These are phyloP conservation scores for Melikaiella ostensackeni DNA, from an alignment of 2,888 invertebrate genomes.

Conservation along the genomic window DNA sequence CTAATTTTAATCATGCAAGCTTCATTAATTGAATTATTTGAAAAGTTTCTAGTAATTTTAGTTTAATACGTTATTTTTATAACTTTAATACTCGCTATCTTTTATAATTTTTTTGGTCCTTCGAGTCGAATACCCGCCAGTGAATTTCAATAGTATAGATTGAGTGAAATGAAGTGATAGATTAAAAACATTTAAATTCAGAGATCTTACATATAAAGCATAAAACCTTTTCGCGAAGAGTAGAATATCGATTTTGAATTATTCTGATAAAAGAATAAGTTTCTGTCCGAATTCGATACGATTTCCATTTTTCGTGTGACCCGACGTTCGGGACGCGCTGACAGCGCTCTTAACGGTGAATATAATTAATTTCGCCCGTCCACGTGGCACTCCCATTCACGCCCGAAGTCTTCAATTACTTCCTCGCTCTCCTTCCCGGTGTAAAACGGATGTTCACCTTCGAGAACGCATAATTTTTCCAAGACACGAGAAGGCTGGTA, in stretches of 20 bases:
- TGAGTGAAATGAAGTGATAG: too few relatives aligned
- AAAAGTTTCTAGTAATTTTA: too few relatives aligned
- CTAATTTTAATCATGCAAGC: too few relatives aligned
- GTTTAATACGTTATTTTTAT: too few relatives aligned
- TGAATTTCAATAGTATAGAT: too few relatives aligned
- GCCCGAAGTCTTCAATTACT: slow-evolving; percentile 69
- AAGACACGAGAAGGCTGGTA: slow-evolving; percentile 55
- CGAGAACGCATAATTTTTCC: slow-evolving; percentile 68
- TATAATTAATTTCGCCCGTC: slow-evolving; percentile 67
- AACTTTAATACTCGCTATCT: too few relatives aligned
- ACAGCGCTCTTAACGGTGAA: slow-evolving; percentile 36
- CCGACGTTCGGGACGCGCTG: background rate
- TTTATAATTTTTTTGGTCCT: too few relatives aligned
- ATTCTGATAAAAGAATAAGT: slow-evolving; percentile 8
- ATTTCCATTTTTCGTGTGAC: slow-evolving; percentile 27
- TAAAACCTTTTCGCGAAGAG: slow-evolving; percentile 8
- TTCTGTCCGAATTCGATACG: background rate
- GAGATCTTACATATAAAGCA: background rate
- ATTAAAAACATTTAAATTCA: too few relatives aligned
- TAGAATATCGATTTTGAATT: slow-evolving; percentile 10
- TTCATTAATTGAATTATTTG: too few relatives aligned
- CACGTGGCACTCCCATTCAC: slow-evolving; percentile 68
- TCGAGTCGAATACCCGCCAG: too few relatives aligned
- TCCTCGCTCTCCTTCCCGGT: slow-evolving; percentile 47
- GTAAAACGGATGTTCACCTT: slow-evolving; percentile 71